phyloP scores from a whole-genome alignment of 1,140 invertebrate genomes.

The Pygmarrhopalites habei region DNA sequence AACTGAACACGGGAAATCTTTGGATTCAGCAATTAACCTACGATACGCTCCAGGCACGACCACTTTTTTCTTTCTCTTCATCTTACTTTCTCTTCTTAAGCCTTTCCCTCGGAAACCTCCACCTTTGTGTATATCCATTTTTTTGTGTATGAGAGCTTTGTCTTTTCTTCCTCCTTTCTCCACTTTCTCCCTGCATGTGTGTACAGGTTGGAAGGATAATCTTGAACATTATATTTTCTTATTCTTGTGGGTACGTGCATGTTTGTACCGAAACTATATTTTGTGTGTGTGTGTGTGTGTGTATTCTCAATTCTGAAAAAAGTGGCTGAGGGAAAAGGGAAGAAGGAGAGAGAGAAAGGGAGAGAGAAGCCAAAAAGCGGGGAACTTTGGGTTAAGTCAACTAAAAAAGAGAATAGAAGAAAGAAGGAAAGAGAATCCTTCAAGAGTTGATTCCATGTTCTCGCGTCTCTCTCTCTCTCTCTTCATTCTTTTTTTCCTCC shows the following conservation, averaged over 20 bases:
- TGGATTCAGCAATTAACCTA: conserved; percentile 37
- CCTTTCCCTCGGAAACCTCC: conserved; percentile 1
- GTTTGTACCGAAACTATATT: too few species aligned
- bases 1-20: conserved; percentile 31
- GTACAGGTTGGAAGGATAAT: neutral
- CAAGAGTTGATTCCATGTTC: too few species aligned
- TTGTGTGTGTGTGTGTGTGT: too few species aligned
- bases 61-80: neutral
- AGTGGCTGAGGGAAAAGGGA: too few species aligned
- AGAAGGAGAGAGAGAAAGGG: neutral
- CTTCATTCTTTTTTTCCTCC: too few species aligned
- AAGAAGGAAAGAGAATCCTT: conserved; percentile 6
- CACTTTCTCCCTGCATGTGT: neutral
- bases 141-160: conserved; percentile 2
- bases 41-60: conserved; percentile 36
- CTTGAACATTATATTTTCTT: neutral
- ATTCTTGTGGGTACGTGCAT: neutral
- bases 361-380: neutral
- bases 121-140: conserved; percentile 1
- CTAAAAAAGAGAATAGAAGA: too few species aligned
- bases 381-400: neutral
- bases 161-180: too few species aligned
- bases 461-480: too few species aligned
- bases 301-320: too few species aligned
- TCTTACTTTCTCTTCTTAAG: neutral